Base-by-base conservation (phyloP, 2,113 vertebrate species). In the Epinephelus lanceolatus region DNA sequence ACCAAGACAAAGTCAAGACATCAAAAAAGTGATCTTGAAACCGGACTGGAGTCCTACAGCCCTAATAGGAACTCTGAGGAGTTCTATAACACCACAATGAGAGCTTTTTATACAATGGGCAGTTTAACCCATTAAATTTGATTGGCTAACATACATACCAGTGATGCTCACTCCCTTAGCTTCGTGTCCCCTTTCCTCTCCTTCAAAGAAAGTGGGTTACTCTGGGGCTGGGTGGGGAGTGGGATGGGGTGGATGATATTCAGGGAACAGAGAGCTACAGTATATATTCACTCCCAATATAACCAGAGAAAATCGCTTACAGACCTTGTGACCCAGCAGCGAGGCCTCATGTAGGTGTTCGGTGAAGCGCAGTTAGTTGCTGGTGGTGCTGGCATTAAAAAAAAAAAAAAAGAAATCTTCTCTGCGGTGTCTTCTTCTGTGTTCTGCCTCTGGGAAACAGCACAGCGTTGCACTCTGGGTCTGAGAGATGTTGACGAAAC, bases 191-290 rank as follows among this genome's bases (percentile, higher is more conserved):
- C 62, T 75, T 82, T 60, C 61, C 37, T 79, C 65, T 75, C 63
- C 65, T 71, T 78, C 59, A 84, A 45, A 79, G 70, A 79, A 88
- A 79, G 27, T 71, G 75, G 75, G 71, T 69, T 85, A 79, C 11
- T 51, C 57, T 40, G 42, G 57, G 56, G 75, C 27, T 63, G 49
- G 56, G 18, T 68, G 69, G 62, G 62, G 45, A 55, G 13, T 51
- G 62, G 76, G 55, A 61, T 14, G 61, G 63, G 18, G 27, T 57
- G 27, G 56, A 23, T 5, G 3, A 25, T 40, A 47, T 76, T 78
- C 57, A 62, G 59, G 21, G 69, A 68, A 49, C 63, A 57, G n/a
- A 25, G n/a, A 63, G 47, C 55, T 49, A 15, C 17, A 71, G 49
- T 52, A 40, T 27, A 60, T 18, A 49, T 67, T 30, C 45, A 49